phyloP scores from a whole-genome alignment of 1,140 invertebrate species.

The Dufourea novaeangliae region DNA sequence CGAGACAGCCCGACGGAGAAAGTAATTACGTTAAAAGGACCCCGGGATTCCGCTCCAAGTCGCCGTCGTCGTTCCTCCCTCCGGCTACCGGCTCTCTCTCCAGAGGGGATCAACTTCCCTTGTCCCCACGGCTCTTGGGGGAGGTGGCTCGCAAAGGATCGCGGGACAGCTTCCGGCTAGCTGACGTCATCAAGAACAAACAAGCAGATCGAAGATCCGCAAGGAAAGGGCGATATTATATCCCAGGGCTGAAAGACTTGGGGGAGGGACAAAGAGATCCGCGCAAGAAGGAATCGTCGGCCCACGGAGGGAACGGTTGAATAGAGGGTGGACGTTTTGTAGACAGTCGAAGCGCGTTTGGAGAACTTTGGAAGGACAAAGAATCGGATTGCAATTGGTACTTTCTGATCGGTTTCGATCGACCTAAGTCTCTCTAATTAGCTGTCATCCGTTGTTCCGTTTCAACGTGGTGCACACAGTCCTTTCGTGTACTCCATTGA shows the following conservation, averaged over 20 bases:
- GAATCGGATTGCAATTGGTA: constrained; percentile 47
- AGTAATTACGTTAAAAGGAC: constrained; percentile 49
- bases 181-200: constrained; percentile 64
- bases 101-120: not conserved
- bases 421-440: constrained; percentile 45
- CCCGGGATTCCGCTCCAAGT: constrained; percentile 16
- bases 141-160: constrained; percentile 29
- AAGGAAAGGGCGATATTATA: constrained; percentile 42
- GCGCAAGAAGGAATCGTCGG: too few relatives aligned
- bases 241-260: constrained; percentile 33
- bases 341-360: not conserved
- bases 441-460: not conserved
- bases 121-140: not conserved
- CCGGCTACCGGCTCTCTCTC: too few relatives aligned
- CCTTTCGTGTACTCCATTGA: too few relatives aligned
- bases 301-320: not conserved
- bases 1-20: constrained; percentile 3
- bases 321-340: not conserved
- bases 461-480: not conserved
- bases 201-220: constrained; percentile 53
- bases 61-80: not conserved
- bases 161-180: constrained; percentile 47
- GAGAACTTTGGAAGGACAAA: not conserved
- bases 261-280: constrained; percentile 24
- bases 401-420: constrained; percentile 21